Evolutionary conservation across 2,113 vertebrate genomes (phyloP), one percentile per base, ranked within the genome.

Genomic region (Tor tambroides): DNA sequence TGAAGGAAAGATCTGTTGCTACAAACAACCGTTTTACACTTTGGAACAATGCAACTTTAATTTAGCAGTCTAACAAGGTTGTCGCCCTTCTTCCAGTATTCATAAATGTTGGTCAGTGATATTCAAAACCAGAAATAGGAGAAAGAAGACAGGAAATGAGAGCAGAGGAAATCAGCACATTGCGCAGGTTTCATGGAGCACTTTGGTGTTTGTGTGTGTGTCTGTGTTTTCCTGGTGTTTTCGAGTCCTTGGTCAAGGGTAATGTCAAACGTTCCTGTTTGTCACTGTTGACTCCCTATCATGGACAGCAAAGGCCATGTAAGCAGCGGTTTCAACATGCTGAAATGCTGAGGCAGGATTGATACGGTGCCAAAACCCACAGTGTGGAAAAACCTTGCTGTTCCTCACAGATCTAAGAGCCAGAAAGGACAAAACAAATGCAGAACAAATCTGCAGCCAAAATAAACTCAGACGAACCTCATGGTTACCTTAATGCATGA

Each of bases 121-220:
- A 80, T 84, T 79, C 54, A 85, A 84, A 54, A 85, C 65, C 51
- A 77, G 72, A 65, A 85, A 84, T n/a, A 11, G 59, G 74, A 78
- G 74, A 78, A 5, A 21, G 30, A 84, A 84, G 9, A 59, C 6
- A 75, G 71, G 51, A 75, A 75, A 84, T 26, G 38, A 74, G 32
- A 75, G 69, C 14, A 61, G 69, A 65, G 74, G 81, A 65, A 87
- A 87, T 84, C 81, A 87, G 65, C 87, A 49, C 75, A 76, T 28
- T 76, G 41, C 41, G 61, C 75, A 28, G 74, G 86, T 84, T 75
- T 69, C 43, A 35, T 32, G 23, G 11, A 76, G 12, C n/a, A 41
- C 21, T 46, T 77, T 65, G 30, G 78, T 38, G 61, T 65, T 9
- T 69, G 38, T 28, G 41, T 30, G 30, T 61, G 23, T n/a, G 23